Evolutionary conservation across 2,113 vertebrate species (phyloP).

Genomic region (Irena cyanogastra): DNA sequence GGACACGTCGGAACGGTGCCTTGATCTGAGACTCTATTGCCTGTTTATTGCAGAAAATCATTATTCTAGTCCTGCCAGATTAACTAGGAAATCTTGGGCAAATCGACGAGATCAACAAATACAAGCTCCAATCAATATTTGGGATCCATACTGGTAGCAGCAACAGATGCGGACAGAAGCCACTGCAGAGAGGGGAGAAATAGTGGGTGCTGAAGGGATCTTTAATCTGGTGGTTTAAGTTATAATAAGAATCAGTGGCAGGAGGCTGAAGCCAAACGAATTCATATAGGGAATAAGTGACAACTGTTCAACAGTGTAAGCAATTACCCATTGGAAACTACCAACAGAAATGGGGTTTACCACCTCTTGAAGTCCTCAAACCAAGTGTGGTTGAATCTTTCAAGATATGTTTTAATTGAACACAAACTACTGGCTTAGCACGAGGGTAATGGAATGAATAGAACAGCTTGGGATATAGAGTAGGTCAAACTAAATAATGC

Average conservation of each 20-base stretch:
- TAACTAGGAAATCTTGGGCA: neutral
- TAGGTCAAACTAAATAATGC: neutral
- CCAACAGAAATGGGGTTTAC: conserved; percentile 31
- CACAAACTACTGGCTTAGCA: neutral
- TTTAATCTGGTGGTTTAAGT: conserved; percentile 44
- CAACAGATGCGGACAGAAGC: conserved; percentile 17
- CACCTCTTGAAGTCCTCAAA: conserved; percentile 11
- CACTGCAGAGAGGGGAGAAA: neutral
- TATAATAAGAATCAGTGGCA: conserved; percentile 50
- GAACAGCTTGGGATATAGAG: neutral
- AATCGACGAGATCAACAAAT: neutral
- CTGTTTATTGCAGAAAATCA: neutral
- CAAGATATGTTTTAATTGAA: neutral
- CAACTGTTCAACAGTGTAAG: conserved; percentile 24
- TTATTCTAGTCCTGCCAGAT: neutral
- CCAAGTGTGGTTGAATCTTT: neutral
- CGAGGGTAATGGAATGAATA: neutral
- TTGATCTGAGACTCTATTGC: neutral
- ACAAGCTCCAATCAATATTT: neutral
- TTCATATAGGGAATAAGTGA: conserved; percentile 4
- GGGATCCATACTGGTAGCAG: neutral
- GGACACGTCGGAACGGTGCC: neutral
- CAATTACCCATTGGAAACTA: conserved; percentile 33
- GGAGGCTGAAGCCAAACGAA: conserved; percentile 15
- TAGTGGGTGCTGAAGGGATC: conserved; percentile 36